Evolutionary conservation across 1,140 invertebrate species (phyloP).

Genomic region (Hormaphis cornu): DNA sequence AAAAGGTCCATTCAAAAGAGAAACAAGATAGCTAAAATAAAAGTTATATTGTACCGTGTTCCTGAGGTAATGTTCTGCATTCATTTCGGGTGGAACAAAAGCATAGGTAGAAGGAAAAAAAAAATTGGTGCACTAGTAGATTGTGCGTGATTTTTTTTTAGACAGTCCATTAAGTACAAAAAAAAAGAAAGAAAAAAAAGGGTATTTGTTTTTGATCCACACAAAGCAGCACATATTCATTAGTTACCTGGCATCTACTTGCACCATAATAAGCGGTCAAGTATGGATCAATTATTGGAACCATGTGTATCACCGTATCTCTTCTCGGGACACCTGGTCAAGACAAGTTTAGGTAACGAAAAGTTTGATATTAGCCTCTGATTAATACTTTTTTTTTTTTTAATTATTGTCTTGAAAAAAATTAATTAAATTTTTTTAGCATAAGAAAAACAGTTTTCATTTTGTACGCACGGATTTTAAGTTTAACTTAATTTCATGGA

Average conservation of each 20-base stretch:
- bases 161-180: neutral
- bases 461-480: no score
- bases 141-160: neutral
- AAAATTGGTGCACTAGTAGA: neutral
- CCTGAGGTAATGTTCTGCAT: neutral
- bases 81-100: neutral
- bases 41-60: neutral
- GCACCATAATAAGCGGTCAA: conserved; percentile 32
- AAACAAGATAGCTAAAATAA: conserved; percentile 1
- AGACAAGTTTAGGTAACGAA: conserved; percentile 23
- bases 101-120: neutral
- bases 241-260: conserved; percentile 28
- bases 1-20: neutral
- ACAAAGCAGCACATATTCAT: conserved; percentile 10
- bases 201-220: neutral
- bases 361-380: neutral
- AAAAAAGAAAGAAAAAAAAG: no score
- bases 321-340: conserved; percentile 27
- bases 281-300: conserved; percentile 32
- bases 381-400: neutral
- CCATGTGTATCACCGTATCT: conserved; percentile 21
- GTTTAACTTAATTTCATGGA: no score
- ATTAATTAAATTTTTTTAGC: no score
- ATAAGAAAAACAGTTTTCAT: no score
- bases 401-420: no score